Percentiles rank a stretch among this genome's conserved stretches.
Conservation (phyloP, 2,797 vertebrate species). For the Gallinago solitaria region DNA sequence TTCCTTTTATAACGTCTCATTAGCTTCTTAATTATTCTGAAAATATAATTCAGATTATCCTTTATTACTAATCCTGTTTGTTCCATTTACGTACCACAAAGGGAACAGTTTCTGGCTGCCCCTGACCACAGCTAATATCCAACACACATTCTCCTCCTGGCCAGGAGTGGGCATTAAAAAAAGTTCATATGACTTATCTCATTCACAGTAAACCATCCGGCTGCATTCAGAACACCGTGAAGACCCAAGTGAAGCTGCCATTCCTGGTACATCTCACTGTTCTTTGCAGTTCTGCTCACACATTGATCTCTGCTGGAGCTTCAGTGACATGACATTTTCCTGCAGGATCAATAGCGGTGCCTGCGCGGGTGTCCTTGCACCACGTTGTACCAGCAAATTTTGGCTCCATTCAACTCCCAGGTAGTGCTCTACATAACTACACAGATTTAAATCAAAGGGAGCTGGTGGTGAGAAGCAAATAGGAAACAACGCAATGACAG, state of each 20-base stretch:
- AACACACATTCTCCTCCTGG: background rate
- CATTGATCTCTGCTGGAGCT: conserved; percentile 27
- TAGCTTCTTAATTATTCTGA: background rate
- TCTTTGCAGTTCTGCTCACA: background rate
- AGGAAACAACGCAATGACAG: background rate
- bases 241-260: background rate
- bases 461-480: background rate
- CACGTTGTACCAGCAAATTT: background rate
- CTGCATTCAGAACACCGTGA: background rate
- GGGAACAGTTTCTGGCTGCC: background rate
- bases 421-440: background rate
- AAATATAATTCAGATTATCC: background rate
- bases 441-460: background rate
- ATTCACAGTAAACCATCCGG: background rate
- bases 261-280: background rate
- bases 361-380: background rate
- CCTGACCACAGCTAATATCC: background rate
- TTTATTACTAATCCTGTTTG: background rate
- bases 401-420: background rate
- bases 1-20: background rate
- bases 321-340: conserved; percentile 10
- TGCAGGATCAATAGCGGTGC: background rate
- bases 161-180: background rate
- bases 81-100: background rate
- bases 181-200: background rate